These are phyloP conservation scores for Noctua janthe DNA, from an alignment of 2,888 invertebrate genomes.

Conservation along the genomic window DNA sequence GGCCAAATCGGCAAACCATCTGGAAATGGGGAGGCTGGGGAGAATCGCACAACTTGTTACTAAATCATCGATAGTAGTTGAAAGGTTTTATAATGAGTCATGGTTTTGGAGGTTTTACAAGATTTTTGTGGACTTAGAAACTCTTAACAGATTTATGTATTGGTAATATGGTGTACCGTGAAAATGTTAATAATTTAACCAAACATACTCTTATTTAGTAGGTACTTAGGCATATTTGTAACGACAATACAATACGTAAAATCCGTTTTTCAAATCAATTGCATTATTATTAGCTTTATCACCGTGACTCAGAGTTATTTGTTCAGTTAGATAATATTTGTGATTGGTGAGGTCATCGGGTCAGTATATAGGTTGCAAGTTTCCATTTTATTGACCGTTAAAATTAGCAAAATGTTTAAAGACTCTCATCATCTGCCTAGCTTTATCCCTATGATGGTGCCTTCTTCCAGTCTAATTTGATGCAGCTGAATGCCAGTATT, in stretches of 20 bases:
- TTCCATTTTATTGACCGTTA: constrained; percentile 16
- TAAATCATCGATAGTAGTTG: constrained; percentile 75
- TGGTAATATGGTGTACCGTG: neutral
- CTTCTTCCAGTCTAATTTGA: neutral
- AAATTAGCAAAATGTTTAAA: constrained; percentile 1
- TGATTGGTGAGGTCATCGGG: constrained; percentile 52
- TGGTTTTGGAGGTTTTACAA: constrained; percentile 19
- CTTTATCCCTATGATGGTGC: neutral
- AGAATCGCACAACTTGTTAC: constrained; percentile 75
- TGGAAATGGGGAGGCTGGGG: constrained; percentile 79
- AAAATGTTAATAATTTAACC: neutral
- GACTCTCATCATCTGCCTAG: neutral
- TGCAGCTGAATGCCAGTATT: neutral
- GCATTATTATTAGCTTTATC: constrained; percentile 52
- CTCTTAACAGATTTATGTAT: neutral
- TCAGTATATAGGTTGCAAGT: constrained; percentile 39
- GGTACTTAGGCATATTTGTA: neutral
- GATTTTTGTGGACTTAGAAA: neutral
- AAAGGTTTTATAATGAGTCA: constrained; percentile 50
- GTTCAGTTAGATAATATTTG: constrained; percentile 51
- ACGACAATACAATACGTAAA: neutral
- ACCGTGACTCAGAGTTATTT: constrained; percentile 48
- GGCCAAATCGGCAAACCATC: constrained; percentile 79
- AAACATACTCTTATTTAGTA: neutral
- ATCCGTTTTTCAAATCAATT: constrained; percentile 44